These are phyloP conservation scores for Nowickia ferox DNA, from an alignment of 2,888 invertebrate species.

Conservation along the genomic window DNA sequence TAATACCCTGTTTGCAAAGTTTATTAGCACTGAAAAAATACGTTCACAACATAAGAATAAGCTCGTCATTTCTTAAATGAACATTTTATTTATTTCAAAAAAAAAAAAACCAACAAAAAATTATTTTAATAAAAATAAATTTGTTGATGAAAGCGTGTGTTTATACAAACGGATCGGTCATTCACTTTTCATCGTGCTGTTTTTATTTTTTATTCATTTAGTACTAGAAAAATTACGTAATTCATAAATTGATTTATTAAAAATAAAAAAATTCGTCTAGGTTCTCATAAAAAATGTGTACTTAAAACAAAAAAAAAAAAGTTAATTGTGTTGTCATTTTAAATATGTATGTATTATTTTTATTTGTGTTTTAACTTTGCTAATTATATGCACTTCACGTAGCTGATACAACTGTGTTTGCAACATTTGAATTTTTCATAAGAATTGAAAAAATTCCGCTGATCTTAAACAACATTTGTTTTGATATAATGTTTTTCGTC, in stretches of 20 bases:
- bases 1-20: neutral
- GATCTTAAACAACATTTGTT: too few species aligned
- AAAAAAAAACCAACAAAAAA: neutral
- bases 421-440: neutral
- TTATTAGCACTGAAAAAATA: slow-evolving; percentile 23
- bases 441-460: too few species aligned
- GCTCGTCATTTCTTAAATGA: slow-evolving; percentile 5
- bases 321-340: neutral
- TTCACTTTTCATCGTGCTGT: slow-evolving; percentile 13
- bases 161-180: slow-evolving; percentile 19
- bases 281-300: neutral
- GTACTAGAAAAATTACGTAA: slow-evolving; percentile 12
- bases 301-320: neutral
- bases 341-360: neutral
- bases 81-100: neutral
- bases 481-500: neutral
- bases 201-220: neutral
- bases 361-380: neutral
- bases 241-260: neutral
- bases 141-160: slow-evolving; percentile 29
- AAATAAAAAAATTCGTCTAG: neutral
- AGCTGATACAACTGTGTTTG: neutral
- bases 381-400: neutral
- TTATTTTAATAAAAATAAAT: neutral
- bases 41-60: slow-evolving; percentile 4